Evolutionary conservation across 1,140 invertebrate genomes (phyloP), one percentile per base, ranked within the genome.

Genomic region (Scaptomyza graminum): DNA sequence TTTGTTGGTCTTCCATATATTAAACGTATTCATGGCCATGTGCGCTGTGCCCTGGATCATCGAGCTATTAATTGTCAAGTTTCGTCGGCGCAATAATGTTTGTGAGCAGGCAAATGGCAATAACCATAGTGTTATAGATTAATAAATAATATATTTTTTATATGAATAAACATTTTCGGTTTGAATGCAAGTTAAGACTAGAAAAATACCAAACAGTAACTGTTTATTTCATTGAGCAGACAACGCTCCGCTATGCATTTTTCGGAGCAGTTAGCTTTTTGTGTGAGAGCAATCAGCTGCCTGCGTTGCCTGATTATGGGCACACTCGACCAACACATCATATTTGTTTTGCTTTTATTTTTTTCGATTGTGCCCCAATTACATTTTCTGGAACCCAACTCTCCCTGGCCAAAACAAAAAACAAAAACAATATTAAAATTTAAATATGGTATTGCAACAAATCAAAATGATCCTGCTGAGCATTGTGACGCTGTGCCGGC

Each of bases 1-100:
- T 54, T 59, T 81, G 7, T 25, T 92, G 4, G 82, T 90, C 9
- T 92, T 92, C 46, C 72, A 92, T 31, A 91, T 87, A 25, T 67
- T 92, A 7, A 92, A 90, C 25, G 83, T 78, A 5, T 91, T 91
- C 49, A 91, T 91, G 90, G 89, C 80, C 3, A 55, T 90, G 8
- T 91, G 90, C 64, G 90, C 87, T 5, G 67, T 90, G 4, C 90
- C 90, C 8, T 91, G 90, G 90, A 55, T 91, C 11, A 63, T 91
- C 5, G 90, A 91, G 61, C 62, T 91, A 7, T 37, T 91, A 0
- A 69, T 54, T 15, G 63, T 91, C 4, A 90, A 91, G 46, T 91
- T 90, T 31, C 77, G 87, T 2, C 67, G 83, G 34, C 77, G 82
- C 34, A 68, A 88, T 16, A 88, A 88, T 51, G 84, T 83, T 0